phyloP scores from a whole-genome alignment of 1,140 invertebrate species.

The Eurosta solidaginis region DNA sequence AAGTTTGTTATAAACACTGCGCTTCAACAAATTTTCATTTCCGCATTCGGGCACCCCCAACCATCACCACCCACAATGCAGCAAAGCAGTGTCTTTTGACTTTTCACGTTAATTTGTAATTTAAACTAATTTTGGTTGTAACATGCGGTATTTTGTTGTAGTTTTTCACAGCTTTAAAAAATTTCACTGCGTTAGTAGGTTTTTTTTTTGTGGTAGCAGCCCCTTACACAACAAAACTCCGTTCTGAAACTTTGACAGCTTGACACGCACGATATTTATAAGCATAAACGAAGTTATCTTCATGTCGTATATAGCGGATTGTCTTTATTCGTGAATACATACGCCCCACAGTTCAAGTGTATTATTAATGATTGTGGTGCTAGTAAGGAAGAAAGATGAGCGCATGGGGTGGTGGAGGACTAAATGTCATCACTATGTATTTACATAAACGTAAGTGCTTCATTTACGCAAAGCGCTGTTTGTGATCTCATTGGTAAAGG shows the following conservation, averaged over 20 bases:
- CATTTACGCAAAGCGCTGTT: neutral
- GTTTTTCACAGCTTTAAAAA: neutral
- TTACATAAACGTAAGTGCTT: neutral
- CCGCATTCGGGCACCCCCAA: neutral
- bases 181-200: neutral
- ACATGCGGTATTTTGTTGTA: neutral
- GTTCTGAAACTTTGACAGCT: neutral
- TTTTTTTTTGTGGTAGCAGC: neutral
- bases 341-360: neutral
- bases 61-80: neutral
- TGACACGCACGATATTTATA: slow-evolving; percentile 14
- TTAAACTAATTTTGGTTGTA: slow-evolving; percentile 24
- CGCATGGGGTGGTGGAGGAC: neutral
- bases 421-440: slow-evolving; percentile 12
- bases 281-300: neutral
- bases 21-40: neutral
- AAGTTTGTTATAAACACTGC: neutral
- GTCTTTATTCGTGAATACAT: neutral
- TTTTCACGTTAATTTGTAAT: slow-evolving; percentile 26
- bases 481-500: neutral
- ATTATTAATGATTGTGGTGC: neutral
- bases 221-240: neutral
- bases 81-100: neutral
- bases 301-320: neutral
- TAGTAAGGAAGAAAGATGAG: neutral